phyloP scores from a whole-genome alignment of 2,113 vertebrate species.

The Diadophis punctatus region DNA sequence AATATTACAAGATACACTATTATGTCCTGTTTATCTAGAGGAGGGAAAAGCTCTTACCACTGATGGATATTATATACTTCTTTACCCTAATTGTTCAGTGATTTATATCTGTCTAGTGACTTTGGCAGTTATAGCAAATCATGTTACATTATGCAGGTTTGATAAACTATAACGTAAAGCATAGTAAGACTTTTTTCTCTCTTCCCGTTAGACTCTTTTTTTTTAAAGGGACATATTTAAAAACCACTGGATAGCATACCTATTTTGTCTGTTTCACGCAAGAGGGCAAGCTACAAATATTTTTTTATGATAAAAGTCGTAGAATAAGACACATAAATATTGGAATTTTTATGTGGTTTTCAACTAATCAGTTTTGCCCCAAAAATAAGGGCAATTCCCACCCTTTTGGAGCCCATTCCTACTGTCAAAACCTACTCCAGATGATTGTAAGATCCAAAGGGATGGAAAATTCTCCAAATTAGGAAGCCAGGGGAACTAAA shows the following conservation, averaged over 20 bases:
- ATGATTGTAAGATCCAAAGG: not conserved
- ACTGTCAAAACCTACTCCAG: not conserved
- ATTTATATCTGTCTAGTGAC: not conserved
- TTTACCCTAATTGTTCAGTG: not conserved
- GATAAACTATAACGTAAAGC: not conserved
- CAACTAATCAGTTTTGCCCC: not conserved
- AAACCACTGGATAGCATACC: not conserved
- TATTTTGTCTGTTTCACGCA: constrained; percentile 18
- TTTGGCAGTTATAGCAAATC: not conserved
- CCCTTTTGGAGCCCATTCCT: not conserved
- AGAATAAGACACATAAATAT: not conserved
- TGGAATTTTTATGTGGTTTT: not conserved
- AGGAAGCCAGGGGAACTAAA: not conserved
- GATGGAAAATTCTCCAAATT: not conserved
- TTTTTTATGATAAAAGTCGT: not conserved
- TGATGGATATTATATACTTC: not conserved
- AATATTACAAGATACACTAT: not conserved
- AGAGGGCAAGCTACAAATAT: not conserved
- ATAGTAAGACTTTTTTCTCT: not conserved
- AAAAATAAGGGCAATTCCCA: not conserved
- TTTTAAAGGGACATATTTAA: constrained; percentile 4
- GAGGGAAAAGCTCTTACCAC: not conserved
- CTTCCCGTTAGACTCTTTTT: not conserved
- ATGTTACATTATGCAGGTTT: constrained; percentile 1
- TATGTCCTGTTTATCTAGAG: not conserved